A percentile compares a stretch with the other conserved stretches of the same genome.
These are phyloP conservation scores for Coregonus suidteri DNA, from an alignment of 2,797 vertebrate species.

Conservation along the genomic window DNA sequence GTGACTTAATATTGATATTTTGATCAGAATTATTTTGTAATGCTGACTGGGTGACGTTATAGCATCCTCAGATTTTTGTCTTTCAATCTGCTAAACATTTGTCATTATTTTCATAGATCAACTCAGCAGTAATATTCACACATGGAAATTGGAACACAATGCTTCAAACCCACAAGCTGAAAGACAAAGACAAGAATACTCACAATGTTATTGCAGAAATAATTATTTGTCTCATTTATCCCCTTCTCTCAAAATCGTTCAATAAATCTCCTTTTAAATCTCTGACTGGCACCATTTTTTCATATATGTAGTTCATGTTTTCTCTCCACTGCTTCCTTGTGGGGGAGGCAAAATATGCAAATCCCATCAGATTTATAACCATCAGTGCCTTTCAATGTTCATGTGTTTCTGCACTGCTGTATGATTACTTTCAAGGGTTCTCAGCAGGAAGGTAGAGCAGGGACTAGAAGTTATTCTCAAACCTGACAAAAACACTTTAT, in stretches of 20 bases:
- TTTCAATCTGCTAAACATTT: constrained; percentile 22
- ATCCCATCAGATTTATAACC: constrained; percentile 74
- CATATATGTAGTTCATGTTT: constrained; percentile 42
- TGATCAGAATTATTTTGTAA: constrained; percentile 33
- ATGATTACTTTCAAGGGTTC: constrained; percentile 76
- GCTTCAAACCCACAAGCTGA: neutral
- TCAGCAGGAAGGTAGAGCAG: constrained; percentile 69
- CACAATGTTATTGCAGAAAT: constrained; percentile 4
- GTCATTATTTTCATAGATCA: constrained; percentile 14
- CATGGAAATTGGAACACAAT: neutral
- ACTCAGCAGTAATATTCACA: neutral
- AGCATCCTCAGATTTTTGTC: constrained; percentile 21
- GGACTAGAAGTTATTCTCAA: constrained; percentile 72
- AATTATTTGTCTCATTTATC: constrained; percentile 19
- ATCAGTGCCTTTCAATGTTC: constrained; percentile 63
- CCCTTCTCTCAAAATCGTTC: constrained; percentile 10
- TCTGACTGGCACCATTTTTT: constrained; percentile 3
- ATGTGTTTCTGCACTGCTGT: constrained; percentile 62
- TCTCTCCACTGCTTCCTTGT: constrained; percentile 50
- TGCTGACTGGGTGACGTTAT: constrained; percentile 8
- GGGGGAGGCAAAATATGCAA: constrained; percentile 66
- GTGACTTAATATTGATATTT: constrained; percentile 50
- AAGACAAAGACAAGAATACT: neutral
- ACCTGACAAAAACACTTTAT: constrained; percentile 69
- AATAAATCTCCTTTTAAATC: constrained; percentile 15